Evolutionary conservation across 2,797 vertebrate species (phyloP).

Genomic region (Sebastes flavidus): DNA sequence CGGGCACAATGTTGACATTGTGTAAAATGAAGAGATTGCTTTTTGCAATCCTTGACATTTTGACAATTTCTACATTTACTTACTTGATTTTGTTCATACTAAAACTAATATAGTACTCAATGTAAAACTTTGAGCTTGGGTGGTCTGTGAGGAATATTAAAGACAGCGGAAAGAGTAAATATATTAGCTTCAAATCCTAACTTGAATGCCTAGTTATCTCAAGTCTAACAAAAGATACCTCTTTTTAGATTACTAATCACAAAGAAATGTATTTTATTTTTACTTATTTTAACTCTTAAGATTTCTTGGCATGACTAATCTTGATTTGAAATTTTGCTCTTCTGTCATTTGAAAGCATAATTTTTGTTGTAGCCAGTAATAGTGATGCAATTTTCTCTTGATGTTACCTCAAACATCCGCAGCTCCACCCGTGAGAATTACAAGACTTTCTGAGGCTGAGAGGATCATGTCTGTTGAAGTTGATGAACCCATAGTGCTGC

Average conservation of each 20-base stretch:
- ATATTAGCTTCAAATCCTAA: slow-evolving; percentile 53
- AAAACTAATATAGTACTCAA: slow-evolving; percentile 42
- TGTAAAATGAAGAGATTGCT: slow-evolving; percentile 64
- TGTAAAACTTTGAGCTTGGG: slow-evolving; percentile 51
- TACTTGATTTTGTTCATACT: slow-evolving; percentile 52
- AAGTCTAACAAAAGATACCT: slow-evolving; percentile 63
- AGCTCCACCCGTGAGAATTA: slow-evolving; percentile 80
- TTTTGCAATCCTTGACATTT: slow-evolving; percentile 59
- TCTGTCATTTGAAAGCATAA: slow-evolving; percentile 46
- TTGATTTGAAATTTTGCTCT: slow-evolving; percentile 56
- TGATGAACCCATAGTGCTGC: slow-evolving; percentile 70
- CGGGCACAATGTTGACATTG: slow-evolving; percentile 69
- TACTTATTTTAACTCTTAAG: slow-evolving; percentile 49
- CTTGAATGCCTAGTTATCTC: slow-evolving; percentile 61
- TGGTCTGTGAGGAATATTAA: slow-evolving; percentile 50
- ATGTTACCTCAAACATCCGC: slow-evolving; percentile 80
- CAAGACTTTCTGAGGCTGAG: slow-evolving; percentile 74
- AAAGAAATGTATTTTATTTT: slow-evolving; percentile 40
- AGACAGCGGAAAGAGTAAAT: slow-evolving; percentile 25
- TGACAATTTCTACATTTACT: slow-evolving; percentile 52
- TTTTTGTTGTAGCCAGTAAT: slow-evolving; percentile 55
- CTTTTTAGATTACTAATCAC: slow-evolving; percentile 59
- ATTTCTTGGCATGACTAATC: slow-evolving; percentile 74
- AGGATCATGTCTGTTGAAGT: slow-evolving; percentile 75
- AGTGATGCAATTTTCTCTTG: slow-evolving; percentile 79